These are phyloP conservation scores for Nebria brevicollis DNA, from an alignment of 2,888 invertebrate species.

Conservation along the genomic window DNA sequence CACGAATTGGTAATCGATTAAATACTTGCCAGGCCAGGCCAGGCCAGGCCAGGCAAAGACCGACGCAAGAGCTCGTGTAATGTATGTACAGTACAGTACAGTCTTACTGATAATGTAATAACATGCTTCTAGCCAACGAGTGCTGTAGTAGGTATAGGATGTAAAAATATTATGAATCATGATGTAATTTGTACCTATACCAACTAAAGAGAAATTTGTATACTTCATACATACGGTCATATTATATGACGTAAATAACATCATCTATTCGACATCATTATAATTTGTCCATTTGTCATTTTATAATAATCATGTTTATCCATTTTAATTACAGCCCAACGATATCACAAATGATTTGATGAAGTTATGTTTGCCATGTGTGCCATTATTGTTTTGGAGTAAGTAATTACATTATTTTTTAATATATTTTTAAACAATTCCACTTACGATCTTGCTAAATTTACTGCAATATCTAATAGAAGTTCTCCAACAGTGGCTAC, in stretches of 20 bases:
- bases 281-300: background rate
- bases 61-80: background rate
- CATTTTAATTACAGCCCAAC: too few relatives aligned
- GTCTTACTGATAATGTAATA: background rate
- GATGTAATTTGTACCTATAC: background rate
- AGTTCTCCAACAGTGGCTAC: slow-evolving; percentile 88
- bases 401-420: too few relatives aligned
- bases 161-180: background rate
- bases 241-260: background rate
- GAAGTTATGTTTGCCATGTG: too few relatives aligned
- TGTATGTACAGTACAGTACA: too few relatives aligned
- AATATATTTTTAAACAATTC: background rate
- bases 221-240: background rate
- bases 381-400: too few relatives aligned
- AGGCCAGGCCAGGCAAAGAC: background rate
- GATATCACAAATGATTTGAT: too few relatives aligned
- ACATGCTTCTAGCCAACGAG: background rate
- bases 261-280: background rate
- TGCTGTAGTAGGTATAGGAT: background rate
- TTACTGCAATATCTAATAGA: slow-evolving; percentile 84
- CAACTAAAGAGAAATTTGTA: background rate
- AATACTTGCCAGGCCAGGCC: too few relatives aligned
- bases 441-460: slow-evolving; percentile 83
- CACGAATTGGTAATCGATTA: slow-evolving; percentile 1
- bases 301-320: background rate